Base-by-base conservation (phyloP, 1,140 invertebrate species). In the Thalassaphorura encarpata region DNA sequence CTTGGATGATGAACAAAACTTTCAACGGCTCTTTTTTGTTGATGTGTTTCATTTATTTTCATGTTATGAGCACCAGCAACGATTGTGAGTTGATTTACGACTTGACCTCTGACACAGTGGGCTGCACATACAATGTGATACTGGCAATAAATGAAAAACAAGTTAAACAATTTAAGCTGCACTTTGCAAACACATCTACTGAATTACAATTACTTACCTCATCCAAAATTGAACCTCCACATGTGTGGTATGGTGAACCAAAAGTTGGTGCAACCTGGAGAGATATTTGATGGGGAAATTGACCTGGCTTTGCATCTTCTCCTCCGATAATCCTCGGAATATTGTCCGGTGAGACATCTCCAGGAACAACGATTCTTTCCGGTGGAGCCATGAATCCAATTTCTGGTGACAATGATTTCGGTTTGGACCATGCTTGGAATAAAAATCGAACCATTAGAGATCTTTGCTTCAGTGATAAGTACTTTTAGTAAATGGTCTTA, bases 271-370 rank as follows among this genome's bases (percentile, higher is more conserved):
- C 11, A 4, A 15, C 13, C 24, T 48, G 42, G 18, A 54, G 11
- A 8, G 53, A 54, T 13, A 48, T 47, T 18, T 53, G 52, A 11
- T 29, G 27, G 4, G 52, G 52, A 23, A 49, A 29, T 16, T 46
- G 4, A 6, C 18, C 21, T 15, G 19, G 3, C 16, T 8, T 6
- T 13, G 42, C 53, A 21, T 48, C 42, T 6, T 3, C n/a, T 8
- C 53, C 41, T 11, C 42, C 41, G n/a, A 54, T 27, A n/a, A 54
- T 52, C 49, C 33, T 24, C 21, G n/a, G n/a, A n/a, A n/a, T n/a
- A n/a, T n/a, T n/a, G n/a, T n/a, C n/a, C n/a, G n/a, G n/a, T n/a
- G n/a, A n/a, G n/a, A n/a, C n/a, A n/a, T n/a, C n/a, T n/a, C n/a
- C n/a, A n/a, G n/a, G n/a, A n/a, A n/a, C n/a, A n/a, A n/a, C n/a